Percentiles rank a stretch among this genome's conserved stretches.
phyloP scores from a whole-genome alignment of 2,888 invertebrate species.

The Anoplius nigerrimus region DNA sequence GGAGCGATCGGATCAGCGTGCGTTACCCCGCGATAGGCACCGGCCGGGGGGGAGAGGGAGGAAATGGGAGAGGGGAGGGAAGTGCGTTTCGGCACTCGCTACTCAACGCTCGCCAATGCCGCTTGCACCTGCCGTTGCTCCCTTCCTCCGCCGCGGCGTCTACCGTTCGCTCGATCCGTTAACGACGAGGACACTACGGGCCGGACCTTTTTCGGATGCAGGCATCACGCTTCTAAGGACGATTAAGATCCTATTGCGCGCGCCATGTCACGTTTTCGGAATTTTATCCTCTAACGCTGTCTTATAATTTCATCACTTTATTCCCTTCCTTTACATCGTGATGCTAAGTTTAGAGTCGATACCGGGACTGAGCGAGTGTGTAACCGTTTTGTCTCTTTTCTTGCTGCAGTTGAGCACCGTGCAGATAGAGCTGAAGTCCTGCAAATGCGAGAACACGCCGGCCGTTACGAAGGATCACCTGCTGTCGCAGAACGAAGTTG shows the following conservation, averaged over 20 bases:
- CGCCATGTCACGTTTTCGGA: too few species aligned
- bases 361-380: too few species aligned
- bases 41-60: too few species aligned
- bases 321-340: too few species aligned
- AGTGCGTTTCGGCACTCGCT: neutral
- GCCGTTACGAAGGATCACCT: conserved; percentile 46
- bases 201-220: too few species aligned
- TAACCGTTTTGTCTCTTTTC: neutral
- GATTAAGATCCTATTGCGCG: too few species aligned
- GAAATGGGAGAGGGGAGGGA: neutral
- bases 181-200: too few species aligned
- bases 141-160: conserved; percentile 20
- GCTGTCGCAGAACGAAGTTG: conserved; percentile 34
- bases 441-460: conserved; percentile 56
- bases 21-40: neutral
- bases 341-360: too few species aligned
- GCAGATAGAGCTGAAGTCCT: conserved; percentile 68
- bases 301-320: too few species aligned
- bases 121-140: conserved; percentile 13
- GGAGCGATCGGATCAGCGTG: neutral
- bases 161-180: too few species aligned
- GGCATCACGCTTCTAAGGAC: too few species aligned
- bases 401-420: conserved; percentile 67
- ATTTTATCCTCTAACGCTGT: too few species aligned
- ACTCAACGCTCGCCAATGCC: neutral